These are phyloP conservation scores for Scaptomyza cyrtandrae DNA, from an alignment of 2,888 invertebrate genomes.

Conservation along the genomic window DNA sequence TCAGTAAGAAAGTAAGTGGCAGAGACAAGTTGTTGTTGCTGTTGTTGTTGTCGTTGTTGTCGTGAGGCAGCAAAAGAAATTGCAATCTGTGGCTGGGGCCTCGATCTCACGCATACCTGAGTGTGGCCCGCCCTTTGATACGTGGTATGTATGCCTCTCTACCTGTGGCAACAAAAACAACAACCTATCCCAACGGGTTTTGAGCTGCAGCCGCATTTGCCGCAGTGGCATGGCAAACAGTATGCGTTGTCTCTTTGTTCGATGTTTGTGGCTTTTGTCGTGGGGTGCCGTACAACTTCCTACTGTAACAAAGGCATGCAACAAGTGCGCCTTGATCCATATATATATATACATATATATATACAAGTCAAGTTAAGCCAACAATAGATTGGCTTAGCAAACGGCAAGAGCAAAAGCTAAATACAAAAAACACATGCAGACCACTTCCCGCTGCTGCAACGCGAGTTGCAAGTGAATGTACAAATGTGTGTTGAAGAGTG, in stretches of 20 bases:
- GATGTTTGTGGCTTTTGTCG: constrained; percentile 36
- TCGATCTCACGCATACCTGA: constrained; percentile 60
- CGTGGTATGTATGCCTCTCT: neutral
- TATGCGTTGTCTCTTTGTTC: constrained; percentile 26
- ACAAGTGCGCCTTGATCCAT: constrained; percentile 72
- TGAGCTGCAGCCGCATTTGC: constrained; percentile 48
- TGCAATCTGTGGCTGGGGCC: constrained; percentile 56
- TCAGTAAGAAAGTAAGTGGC: constrained; percentile 60
- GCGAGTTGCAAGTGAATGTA: neutral
- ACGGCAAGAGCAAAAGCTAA: constrained; percentile 21
- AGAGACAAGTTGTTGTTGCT: constrained; percentile 38
- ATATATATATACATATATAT: constrained; percentile 29
- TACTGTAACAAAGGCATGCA: constrained; percentile 57
- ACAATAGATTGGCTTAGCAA: constrained; percentile 45
- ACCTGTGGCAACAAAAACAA: constrained; percentile 14
- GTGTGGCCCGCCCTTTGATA: constrained; percentile 51
- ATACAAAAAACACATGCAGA: constrained; percentile 25
- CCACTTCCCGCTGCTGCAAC: constrained; percentile 30
- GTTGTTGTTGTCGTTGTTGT: constrained; percentile 20
- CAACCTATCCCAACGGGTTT: constrained; percentile 79
- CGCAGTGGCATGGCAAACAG: constrained; percentile 23
- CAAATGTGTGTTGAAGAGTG: neutral
- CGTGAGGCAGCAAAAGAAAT: constrained; percentile 45
- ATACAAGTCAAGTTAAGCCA: constrained; percentile 6
- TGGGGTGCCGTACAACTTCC: constrained; percentile 55